Evolutionary conservation across 2,113 vertebrate genomes (phyloP).

Genomic region (Cricetomys ansorgei): DNA sequence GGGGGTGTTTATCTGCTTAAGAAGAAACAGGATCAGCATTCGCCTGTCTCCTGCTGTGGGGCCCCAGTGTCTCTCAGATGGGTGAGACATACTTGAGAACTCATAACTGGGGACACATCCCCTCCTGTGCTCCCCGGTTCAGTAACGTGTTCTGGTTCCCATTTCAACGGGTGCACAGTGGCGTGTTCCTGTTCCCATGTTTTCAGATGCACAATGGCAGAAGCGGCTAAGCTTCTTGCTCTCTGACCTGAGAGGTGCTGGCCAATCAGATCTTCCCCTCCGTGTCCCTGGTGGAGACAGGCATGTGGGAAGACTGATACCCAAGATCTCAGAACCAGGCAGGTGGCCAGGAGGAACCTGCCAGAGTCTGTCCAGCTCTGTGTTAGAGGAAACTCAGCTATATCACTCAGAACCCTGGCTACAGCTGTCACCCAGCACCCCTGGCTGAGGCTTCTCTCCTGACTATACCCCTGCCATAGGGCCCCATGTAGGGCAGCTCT

Average conservation of each 20-base stretch:
- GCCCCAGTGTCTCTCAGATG: background rate
- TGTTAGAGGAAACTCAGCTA: background rate
- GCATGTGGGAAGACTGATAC: background rate
- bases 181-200: background rate
- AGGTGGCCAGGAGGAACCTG: background rate
- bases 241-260: background rate
- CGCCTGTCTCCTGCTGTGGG: background rate
- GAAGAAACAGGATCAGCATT: background rate
- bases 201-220: background rate
- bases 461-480: background rate
- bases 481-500: background rate
- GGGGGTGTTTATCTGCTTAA: background rate
- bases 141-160: background rate
- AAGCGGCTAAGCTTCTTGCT: background rate
- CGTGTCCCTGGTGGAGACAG: background rate
- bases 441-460: background rate
- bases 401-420: background rate
- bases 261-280: background rate
- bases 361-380: background rate
- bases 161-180: background rate
- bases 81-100: background rate
- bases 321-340: background rate
- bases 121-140: background rate
- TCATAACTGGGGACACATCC: too few species aligned
- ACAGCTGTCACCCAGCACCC: background rate